These are phyloP conservation scores for Mus musculus DNA, from an alignment of 2,113 vertebrate species.

Conservation along the genomic window GRCm39 chr12:108526501-108527000, in stretches of 20 bases:
- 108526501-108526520: neutral
- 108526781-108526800: neutral
- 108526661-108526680: conserved; percentile 33
- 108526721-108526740: neutral
- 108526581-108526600: neutral
- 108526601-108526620: neutral
- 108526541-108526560: neutral
- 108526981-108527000: neutral
- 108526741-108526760: neutral
- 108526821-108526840: neutral
- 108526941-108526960: neutral
- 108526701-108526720: neutral
- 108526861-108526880: neutral
- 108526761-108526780: conserved; percentile 8
- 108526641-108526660: neutral
- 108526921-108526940: neutral
- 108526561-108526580: neutral
- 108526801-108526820: neutral
- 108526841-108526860: neutral
- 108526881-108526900: neutral
- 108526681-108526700: conserved; percentile 29
- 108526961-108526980: neutral
- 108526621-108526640: conserved; percentile 19
- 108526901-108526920: neutral
- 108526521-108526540: neutral